phyloP scores from a whole-genome alignment of 2,888 invertebrate species.

The Papilio protenor region DNA sequence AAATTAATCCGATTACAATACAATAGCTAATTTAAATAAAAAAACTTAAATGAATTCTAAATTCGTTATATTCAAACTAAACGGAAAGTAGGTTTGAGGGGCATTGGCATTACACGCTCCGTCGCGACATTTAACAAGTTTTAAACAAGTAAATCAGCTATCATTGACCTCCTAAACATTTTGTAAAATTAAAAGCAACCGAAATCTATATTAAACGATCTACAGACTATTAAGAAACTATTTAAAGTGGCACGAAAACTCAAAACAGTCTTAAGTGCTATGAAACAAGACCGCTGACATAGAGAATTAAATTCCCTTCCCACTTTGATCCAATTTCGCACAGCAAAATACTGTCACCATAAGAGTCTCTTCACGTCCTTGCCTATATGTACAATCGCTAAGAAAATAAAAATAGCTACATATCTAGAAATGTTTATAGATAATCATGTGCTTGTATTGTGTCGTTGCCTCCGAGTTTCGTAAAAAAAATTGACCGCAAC shows the following conservation, averaged over 20 bases:
- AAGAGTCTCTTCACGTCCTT: not conserved
- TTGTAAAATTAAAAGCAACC: constrained; percentile 42
- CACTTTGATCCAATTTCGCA: not conserved
- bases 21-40: constrained; percentile 6
- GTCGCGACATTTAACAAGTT: constrained; percentile 56
- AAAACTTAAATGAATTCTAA: not conserved
- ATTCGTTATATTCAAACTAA: constrained; percentile 47
- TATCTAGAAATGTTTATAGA: not conserved
- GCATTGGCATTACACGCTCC: constrained; percentile 62
- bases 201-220: constrained; percentile 41
- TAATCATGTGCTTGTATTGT: constrained; percentile 12
- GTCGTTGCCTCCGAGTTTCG: constrained; percentile 12
- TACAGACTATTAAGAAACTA: constrained; percentile 16
- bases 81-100: constrained; percentile 65
- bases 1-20: constrained; percentile 10
- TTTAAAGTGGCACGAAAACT: constrained; percentile 40
- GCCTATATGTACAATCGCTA: not conserved
- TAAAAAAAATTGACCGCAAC: constrained; percentile 31
- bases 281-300: not conserved
- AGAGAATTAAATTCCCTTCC: not conserved
- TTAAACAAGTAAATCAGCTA: constrained; percentile 61
- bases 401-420: not conserved
- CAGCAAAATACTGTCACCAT: not conserved
- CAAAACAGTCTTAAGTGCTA: constrained; percentile 2
- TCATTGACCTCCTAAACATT: constrained; percentile 66